Base-by-base conservation (phyloP, 2,113 vertebrate genomes). In the Toxotes chatareus region DNA sequence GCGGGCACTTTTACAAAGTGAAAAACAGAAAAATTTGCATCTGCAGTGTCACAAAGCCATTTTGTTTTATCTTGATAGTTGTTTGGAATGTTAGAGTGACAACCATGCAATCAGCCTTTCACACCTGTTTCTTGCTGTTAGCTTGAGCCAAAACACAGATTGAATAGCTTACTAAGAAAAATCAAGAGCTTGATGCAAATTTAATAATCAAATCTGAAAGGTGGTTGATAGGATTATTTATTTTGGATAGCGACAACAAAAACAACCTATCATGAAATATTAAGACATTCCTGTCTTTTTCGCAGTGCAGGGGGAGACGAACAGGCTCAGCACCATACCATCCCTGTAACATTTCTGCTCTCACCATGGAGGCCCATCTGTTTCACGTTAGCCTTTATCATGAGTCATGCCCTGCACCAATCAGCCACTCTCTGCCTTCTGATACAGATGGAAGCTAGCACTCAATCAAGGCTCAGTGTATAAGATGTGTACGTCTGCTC, bases 291-390 rank as follows among this genome's bases (percentile, higher is more conserved):
- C 32, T 9, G n/a, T 2, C 16, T 23, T 42, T 49, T 38, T 27
- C 32, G 27, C 12, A 44, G 31, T 9, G 47, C 34, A 47, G 31
- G 73, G 12, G 65, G 53, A 77, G 70, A 59, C 42, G 55, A 17
- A 40, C 13, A 62, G 38, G 27, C 65, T 74, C 8, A 53, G 21
- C 16, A 71, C 40, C 64, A 38, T 1, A 21, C 14, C 66, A 12
- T 60, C 53, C n/a, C 73, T 64, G 51, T 65, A 70, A 78, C 60
- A 42, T 82, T 73, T 81, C 64, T 61, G 32, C 69, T 65, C 64
- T 61, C 62, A 68, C 46, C 46, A n/a, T 47, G 66, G 36, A 74
- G 19, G 3, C 40, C 82, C 84, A 85, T 92, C 79, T 93, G 89
- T 67, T 82, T 86, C 72, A 78, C 60, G 73, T 86, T 87, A 51